Evolutionary conservation across 2,113 vertebrate genomes (phyloP), one percentile per base, ranked within the genome.

Genomic region (Hippocampus abdominalis): DNA sequence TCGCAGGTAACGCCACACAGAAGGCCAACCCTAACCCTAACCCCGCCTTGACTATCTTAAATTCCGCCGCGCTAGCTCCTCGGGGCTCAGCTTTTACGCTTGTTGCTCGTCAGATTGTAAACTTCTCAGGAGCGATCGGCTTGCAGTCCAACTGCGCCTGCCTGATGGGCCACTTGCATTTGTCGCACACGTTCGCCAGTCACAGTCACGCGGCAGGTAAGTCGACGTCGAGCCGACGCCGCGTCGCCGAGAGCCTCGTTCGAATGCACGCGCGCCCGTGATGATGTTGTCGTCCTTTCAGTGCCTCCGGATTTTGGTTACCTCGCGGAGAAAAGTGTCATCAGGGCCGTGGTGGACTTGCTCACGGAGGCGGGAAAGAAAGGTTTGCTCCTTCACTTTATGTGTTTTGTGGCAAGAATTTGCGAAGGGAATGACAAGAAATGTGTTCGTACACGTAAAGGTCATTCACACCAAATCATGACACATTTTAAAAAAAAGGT

Each of bases 261-360:
- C 32, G 5, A 6, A 1, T 6, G 32, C 32, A 6, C 5, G 32
- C 32, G 32, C 29, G 29, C 29, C 4, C 29, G 29, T 1, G 32
- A 36, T 36, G 32, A 36, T 6, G 5, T 5, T 1, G 32, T 36
- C 42, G 13, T 44, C 3, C 16, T 40, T 63, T 42, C 90, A 99
- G 97, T 97, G 81, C 95, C 97, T 75, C 93, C 93, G 76, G 94
- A 98, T 84, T 99, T 96, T 68, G 91, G 92, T 73, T 99, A 98
- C 84, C 92, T 99, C 73, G 81, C 96, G 54, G 94, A 95, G 86
- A 98, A 75, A 85, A 98, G 97, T 75, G 87, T 98, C 76, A 93
- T 99, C 86, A 92, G 94, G 74, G 91, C 92, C 68, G 81, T 90
- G 1, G 78, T 92, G 51, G 94, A 94, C 70, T 96, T 95, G 80